Percentiles rank a stretch among this genome's conserved stretches.
Evolutionary conservation across 2,113 vertebrate species (phyloP).

Genomic region (Tragulus kanchil): DNA sequence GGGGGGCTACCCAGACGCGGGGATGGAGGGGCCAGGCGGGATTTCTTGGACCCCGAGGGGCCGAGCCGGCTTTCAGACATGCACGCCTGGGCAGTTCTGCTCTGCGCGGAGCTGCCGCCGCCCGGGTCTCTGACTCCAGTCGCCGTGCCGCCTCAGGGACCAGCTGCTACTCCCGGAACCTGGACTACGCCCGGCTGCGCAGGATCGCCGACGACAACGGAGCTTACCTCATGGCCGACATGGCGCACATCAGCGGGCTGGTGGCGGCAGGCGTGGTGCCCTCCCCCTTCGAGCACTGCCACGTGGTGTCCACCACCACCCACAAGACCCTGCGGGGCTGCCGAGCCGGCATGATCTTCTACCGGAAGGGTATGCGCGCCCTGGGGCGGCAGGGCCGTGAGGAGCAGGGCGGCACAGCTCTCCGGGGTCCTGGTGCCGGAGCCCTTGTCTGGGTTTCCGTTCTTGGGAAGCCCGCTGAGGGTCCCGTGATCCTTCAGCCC

Average conservation of each 20-base stretch:
- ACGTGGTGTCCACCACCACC: slow-evolving; percentile 96
- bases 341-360: slow-evolving; percentile 96
- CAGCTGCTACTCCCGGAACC: slow-evolving; percentile 97
- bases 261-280: slow-evolving; percentile 95
- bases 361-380: slow-evolving; percentile 92
- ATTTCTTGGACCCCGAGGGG: not conserved
- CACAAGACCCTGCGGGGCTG: slow-evolving; percentile 98
- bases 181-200: slow-evolving; percentile 95
- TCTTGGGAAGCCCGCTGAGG: not conserved
- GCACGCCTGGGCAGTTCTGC: not conserved
- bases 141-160: slow-evolving; percentile 86
- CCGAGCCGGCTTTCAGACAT: not conserved
- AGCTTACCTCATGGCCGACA: slow-evolving; percentile 95
- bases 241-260: slow-evolving; percentile 98
- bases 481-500: not conserved
- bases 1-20: too few relatives aligned
- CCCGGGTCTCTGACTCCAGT: not conserved
- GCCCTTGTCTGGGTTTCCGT: not conserved
- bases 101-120: not conserved
- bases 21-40: not conserved
- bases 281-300: slow-evolving; percentile 95
- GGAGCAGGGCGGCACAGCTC: not conserved
- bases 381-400: not conserved
- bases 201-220: slow-evolving; percentile 92
- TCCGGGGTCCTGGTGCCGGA: not conserved